phyloP scores from a whole-genome alignment of 2,888 invertebrate species.

The Lampropteryx suffumata region DNA sequence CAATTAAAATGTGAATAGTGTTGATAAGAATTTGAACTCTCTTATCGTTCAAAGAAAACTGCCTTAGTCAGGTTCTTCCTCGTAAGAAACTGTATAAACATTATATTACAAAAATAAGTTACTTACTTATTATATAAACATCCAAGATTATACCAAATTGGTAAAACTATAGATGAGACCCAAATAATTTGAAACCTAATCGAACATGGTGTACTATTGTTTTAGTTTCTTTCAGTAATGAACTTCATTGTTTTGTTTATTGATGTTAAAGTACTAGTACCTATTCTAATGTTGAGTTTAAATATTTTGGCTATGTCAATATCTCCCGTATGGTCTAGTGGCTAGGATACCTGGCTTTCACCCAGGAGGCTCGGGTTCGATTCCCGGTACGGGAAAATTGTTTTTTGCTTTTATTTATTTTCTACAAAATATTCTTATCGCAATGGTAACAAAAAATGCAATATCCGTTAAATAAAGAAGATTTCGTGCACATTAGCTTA shows the following conservation, averaged over 20 bases:
- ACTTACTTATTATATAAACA: too few relatives aligned
- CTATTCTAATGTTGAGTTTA: neutral
- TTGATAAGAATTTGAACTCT: conserved; percentile 20
- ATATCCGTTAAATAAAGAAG: conserved; percentile 3
- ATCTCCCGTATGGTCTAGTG: conserved; percentile 85
- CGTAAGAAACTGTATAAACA: too few relatives aligned
- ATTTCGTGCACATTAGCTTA: conserved; percentile 12
- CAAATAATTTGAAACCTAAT: too few relatives aligned
- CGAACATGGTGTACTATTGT: neutral
- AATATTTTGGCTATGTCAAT: neutral
- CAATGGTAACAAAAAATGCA: neutral
- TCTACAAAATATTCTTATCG: neutral
- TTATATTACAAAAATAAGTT: too few relatives aligned
- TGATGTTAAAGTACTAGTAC: neutral
- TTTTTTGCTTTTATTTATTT: conserved; percentile 7
- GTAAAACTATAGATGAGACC: too few relatives aligned
- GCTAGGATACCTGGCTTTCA: conserved; percentile 89
- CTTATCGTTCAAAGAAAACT: conserved; percentile 20
- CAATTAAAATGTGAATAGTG: conserved; percentile 2
- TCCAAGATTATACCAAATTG: too few relatives aligned
- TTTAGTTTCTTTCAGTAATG: neutral
- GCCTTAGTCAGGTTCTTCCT: neutral
- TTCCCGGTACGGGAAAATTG: conserved; percentile 86
- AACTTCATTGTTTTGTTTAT: neutral
- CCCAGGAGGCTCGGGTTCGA: conserved; percentile 89